These are phyloP conservation scores for Anableps anableps DNA, from an alignment of 2,797 vertebrate genomes.

Conservation along the genomic window DNA sequence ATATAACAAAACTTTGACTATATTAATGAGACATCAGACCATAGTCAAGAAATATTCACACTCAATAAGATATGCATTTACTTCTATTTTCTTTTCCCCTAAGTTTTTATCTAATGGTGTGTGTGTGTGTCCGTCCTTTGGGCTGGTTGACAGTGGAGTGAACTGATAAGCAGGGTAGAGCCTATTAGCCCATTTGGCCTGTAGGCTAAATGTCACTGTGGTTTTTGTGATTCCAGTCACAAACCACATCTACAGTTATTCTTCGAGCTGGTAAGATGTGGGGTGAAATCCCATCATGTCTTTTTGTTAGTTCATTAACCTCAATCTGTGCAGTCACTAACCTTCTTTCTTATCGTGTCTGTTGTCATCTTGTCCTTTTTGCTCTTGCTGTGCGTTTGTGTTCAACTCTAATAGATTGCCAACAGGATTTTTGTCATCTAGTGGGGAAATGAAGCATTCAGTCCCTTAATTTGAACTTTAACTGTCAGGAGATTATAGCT, in stretches of 20 bases:
- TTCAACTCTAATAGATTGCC: constrained; percentile 34
- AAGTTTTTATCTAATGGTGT: constrained; percentile 13
- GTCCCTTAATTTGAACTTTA: constrained; percentile 37
- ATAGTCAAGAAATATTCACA: not conserved
- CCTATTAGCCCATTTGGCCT: constrained; percentile 66
- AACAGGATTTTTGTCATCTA: constrained; percentile 22
- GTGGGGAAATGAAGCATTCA: constrained; percentile 17
- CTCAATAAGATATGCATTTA: constrained; percentile 22
- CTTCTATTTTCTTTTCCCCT: constrained; percentile 12
- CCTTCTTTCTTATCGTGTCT: constrained; percentile 22
- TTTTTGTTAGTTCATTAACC: constrained; percentile 52
- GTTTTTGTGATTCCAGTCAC: constrained; percentile 59
- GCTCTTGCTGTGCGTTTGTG: constrained; percentile 8
- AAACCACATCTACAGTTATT: constrained; percentile 41
- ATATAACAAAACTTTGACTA: constrained; percentile 11
- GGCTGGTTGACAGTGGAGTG: constrained; percentile 46
- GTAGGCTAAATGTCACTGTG: constrained; percentile 54
- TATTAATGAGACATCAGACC: not conserved
- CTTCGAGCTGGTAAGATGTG: constrained; percentile 26
- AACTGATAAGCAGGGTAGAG: constrained; percentile 64
- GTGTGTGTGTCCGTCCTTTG: constrained; percentile 32
- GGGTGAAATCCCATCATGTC: constrained; percentile 22
- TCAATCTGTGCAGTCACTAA: constrained; percentile 21
- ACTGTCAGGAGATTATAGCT: constrained; percentile 11
- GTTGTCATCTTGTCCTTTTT: constrained; percentile 16